Evolutionary conservation across 2,113 vertebrate genomes (phyloP), one percentile per base, ranked within the genome.

Genomic region (Henicopernis longicauda): DNA sequence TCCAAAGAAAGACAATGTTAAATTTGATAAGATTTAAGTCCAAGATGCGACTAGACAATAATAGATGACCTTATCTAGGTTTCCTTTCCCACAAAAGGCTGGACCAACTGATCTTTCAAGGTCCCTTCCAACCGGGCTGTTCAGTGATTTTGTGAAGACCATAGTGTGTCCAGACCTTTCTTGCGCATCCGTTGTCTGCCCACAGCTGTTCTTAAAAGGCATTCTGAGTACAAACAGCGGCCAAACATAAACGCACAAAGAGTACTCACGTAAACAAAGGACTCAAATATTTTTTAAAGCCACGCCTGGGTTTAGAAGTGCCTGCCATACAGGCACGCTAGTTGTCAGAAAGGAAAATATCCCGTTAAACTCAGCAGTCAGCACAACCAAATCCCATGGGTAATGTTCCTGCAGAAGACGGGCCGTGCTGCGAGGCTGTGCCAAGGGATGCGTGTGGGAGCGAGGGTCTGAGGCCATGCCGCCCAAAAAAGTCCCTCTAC

Each of bases 371-470:
- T 16, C 29, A 14, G 57, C 49, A 29, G 34, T 5, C 20, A 7
- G 40, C 26, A 47, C 34, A 44, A 8, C 14, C 13, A 17, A 11
- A 29, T 26, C 57, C 57, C 73, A 5, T 2, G 14, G 32, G n/a
- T 7, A 9, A 20, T 2, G 3, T 3, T 42, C 34, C n/a, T 1
- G 12, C 17, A 40, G 62, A 36, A 27, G 38, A 8, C 4, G 8
- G 15, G 22, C 4, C 12, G 2, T 45, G 38, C 54, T 20, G 27
- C 1, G 3, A 9, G 61, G 3, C 25, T 18, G 25, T 1, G 4
- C 7, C 34, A 7, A 26, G n/a, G 55, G 55, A 45, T 17, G n/a
- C 3, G 3, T 23, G 29, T 6, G 74, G 67, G 45, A 42, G 22
- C 2, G 6, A 29, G 42, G 20, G 25, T 8, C 27, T 3, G 7